These are phyloP conservation scores for Felis chaus DNA, from an alignment of 2,113 vertebrate species.

Conservation along the genomic window DNA sequence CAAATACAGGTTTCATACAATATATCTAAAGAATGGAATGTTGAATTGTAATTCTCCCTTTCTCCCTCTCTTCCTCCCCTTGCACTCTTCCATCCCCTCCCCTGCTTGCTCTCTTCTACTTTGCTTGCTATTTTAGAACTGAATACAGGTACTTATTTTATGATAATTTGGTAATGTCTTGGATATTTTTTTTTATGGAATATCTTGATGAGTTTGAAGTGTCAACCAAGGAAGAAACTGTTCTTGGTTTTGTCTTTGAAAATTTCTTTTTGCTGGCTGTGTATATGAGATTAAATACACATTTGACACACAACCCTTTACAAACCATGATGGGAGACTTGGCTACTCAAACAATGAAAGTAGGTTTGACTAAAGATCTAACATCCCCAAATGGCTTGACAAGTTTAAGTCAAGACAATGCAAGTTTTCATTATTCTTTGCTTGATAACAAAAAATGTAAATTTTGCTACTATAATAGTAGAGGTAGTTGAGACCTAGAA, in stretches of 20 bases:
- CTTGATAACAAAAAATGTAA: neutral
- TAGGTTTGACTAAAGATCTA: neutral
- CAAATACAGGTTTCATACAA: conserved; percentile 63
- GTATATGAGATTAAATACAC: neutral
- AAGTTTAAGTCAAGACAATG: neutral
- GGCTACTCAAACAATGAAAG: neutral
- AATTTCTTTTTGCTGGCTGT: conserved; percentile 57
- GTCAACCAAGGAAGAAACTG: conserved; percentile 63
- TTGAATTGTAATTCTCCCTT: conserved; percentile 73
- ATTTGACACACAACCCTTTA: neutral
- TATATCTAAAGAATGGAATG: conserved; percentile 50
- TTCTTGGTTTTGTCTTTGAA: conserved; percentile 65
- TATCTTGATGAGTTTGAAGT: conserved; percentile 63
- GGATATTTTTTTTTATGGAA: conserved; percentile 49
- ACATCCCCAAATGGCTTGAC: neutral
- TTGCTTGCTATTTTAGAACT: conserved; percentile 73
- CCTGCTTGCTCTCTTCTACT: conserved; percentile 23
- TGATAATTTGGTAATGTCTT: conserved; percentile 47
- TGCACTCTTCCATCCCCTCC: neutral
- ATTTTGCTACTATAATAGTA: neutral
- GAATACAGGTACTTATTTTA: conserved; percentile 70
- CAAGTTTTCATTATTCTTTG: neutral
- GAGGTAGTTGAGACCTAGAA: neutral
- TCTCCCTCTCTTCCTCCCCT: neutral
- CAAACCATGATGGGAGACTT: neutral